Conservation (phyloP, 2,797 vertebrate genomes). For the Galago senegalensis region DNA sequence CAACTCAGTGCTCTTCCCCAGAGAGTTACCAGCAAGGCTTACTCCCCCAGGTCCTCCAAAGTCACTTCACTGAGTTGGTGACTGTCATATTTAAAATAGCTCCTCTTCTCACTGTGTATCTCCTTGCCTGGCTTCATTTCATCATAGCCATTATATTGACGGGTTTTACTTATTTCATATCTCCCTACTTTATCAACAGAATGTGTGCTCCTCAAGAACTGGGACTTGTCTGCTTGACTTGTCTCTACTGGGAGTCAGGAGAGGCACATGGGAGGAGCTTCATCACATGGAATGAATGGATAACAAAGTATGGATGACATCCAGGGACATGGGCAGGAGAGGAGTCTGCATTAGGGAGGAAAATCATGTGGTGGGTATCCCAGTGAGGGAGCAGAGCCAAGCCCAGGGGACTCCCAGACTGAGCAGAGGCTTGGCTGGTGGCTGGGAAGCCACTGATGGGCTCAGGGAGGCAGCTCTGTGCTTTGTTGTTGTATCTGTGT, state of each 20-base stretch:
- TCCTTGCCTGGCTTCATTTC: background rate
- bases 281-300: background rate
- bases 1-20: fast-evolving
- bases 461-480: background rate
- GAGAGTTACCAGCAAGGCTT: background rate
- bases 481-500: fast-evolving
- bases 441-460: background rate
- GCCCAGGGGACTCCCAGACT: background rate
- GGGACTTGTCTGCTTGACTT: no score
- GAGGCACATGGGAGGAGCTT: background rate
- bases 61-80: background rate
- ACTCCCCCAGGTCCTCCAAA: background rate
- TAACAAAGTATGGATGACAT: background rate
- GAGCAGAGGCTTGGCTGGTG: background rate
- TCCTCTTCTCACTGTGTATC: background rate
- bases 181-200: background rate
- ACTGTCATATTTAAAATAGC: background rate
- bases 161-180: background rate
- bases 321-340: background rate
- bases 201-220: background rate
- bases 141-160: background rate
- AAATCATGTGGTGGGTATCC: no score
- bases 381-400: background rate
- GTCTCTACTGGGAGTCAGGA: background rate
- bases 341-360: background rate